Evolutionary conservation across 2,113 vertebrate species (phyloP).

Genomic region (Gymnocephalus cernua): DNA sequence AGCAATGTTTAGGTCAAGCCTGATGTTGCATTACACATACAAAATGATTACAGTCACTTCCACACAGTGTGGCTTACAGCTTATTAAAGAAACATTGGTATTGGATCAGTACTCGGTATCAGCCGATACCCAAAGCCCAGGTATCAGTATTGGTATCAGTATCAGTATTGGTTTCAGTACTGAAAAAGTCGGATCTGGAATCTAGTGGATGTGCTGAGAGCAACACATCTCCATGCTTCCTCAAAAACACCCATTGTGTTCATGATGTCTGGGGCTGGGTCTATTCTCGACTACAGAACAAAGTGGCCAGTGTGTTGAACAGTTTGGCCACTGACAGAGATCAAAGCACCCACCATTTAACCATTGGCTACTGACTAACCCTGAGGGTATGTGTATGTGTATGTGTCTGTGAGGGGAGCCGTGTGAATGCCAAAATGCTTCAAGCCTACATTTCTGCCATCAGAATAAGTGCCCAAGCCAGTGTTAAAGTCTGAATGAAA

Average conservation of each 20-base stretch:
- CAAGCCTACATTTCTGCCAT: constrained; percentile 12
- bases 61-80: too few relatives aligned
- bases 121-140: too few relatives aligned
- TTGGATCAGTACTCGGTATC: too few relatives aligned
- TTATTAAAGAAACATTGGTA: too few relatives aligned
- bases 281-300: constrained; percentile 47
- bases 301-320: constrained; percentile 52
- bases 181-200: too few relatives aligned
- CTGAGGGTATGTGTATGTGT: constrained; percentile 3
- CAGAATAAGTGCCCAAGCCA: constrained; percentile 3
- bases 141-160: too few relatives aligned
- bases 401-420: not conserved
- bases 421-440: constrained; percentile 12
- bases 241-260: constrained; percentile 14
- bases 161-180: too few relatives aligned
- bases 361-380: constrained; percentile 35
- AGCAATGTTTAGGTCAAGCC: too few relatives aligned
- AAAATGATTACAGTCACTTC: too few relatives aligned
- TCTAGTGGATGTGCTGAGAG: constrained; percentile 1
- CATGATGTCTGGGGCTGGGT: constrained; percentile 11
- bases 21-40: too few relatives aligned
- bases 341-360: constrained; percentile 55
- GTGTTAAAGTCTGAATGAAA: constrained; percentile 17
- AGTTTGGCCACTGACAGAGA: constrained; percentile 37
- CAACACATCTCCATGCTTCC: not conserved